A percentile compares a stretch with the other conserved stretches of the same genome.
These are phyloP conservation scores for Solea solea DNA, from an alignment of 2,113 vertebrate genomes.

Conservation along the genomic window DNA sequence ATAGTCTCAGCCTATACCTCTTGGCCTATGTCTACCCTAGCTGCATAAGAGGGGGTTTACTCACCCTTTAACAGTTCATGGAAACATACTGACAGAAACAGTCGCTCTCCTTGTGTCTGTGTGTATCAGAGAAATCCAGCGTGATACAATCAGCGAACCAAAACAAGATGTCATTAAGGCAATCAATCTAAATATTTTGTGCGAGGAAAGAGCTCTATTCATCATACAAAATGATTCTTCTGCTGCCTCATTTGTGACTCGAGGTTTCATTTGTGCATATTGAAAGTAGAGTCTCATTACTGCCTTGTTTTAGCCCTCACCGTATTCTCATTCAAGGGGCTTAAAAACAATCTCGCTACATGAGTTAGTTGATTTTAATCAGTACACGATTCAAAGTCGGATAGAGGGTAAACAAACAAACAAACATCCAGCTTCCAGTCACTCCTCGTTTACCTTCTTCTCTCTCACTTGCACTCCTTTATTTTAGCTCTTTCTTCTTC, in stretches of 20 bases:
- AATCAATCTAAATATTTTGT: conserved; percentile 6
- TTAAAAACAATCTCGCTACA: neutral
- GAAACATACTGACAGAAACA: neutral
- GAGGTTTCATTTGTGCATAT: neutral
- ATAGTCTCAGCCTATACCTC: too few species aligned
- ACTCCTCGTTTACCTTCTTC: neutral
- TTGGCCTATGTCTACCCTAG: too few species aligned
- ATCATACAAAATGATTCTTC: neutral
- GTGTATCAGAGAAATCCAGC: neutral
- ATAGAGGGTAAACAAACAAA: conserved; percentile 5
- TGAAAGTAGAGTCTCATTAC: neutral
- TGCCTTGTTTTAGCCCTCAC: neutral
- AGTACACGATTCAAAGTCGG: neutral
- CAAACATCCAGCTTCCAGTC: neutral
- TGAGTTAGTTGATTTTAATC: neutral
- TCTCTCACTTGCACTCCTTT: neutral
- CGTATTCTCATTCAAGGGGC: neutral
- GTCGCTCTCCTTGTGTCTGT: neutral
- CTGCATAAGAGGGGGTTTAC: too few species aligned
- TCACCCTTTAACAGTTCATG: neutral
- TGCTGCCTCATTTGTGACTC: neutral
- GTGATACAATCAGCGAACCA: conserved; percentile 1
- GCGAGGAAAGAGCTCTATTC: neutral
- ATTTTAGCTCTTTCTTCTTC: neutral
- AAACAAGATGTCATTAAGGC: conserved; percentile 13